A percentile compares a stretch with the other conserved stretches of the same genome.
Conservation (phyloP, 2,113 vertebrate genomes). For the Anarrhichthys ocellatus region DNA sequence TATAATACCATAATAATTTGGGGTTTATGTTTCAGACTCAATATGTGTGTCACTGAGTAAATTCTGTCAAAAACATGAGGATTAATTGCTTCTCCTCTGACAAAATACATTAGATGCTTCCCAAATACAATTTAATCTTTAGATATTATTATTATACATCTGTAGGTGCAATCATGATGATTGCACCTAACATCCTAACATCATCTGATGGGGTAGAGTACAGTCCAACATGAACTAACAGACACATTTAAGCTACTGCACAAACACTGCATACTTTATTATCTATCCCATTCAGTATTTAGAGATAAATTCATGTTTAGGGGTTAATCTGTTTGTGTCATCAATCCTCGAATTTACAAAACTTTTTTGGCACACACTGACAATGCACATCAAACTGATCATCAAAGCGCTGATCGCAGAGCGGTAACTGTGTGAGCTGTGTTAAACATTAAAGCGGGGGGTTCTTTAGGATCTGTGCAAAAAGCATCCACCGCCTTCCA, state of each 20-base stretch:
- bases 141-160: conserved; percentile 6
- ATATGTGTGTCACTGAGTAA: conserved; percentile 12
- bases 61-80: conserved; percentile 14
- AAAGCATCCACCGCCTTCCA: not conserved
- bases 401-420: not conserved
- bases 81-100: conserved; percentile 36
- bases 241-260: not conserved
- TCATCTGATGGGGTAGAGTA: not conserved
- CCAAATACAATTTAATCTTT: not conserved
- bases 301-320: not conserved
- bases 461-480: not conserved
- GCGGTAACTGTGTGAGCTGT: not conserved
- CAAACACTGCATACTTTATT: not conserved
- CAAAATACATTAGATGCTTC: conserved; percentile 23
- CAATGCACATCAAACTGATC: not conserved
- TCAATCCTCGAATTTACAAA: not conserved
- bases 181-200: too few relatives aligned
- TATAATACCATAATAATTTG: conserved; percentile 43
- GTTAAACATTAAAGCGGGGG: not conserved
- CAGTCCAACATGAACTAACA: not conserved
- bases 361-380: not conserved
- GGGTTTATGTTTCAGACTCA: conserved; percentile 28
- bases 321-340: not conserved
- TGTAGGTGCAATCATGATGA: not conserved
- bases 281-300: not conserved